Evolutionary conservation across 1,140 invertebrate species (phyloP).

Genomic region (Pogonognathellus flavescens): DNA sequence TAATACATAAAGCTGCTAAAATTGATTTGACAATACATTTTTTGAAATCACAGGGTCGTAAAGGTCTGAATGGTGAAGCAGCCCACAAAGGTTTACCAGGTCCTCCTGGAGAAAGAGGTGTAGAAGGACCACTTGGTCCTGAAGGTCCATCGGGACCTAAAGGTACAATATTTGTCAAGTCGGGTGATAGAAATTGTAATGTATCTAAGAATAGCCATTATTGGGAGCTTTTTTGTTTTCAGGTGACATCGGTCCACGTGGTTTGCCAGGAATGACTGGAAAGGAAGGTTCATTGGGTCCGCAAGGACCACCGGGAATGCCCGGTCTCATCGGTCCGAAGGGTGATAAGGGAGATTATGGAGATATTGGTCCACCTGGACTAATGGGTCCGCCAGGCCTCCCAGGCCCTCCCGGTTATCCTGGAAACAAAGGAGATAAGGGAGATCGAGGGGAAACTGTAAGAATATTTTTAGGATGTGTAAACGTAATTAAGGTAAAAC

Average conservation of each 20-base stretch:
- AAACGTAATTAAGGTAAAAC: too few species aligned
- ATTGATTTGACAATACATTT: conserved; percentile 60
- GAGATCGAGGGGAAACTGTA: conserved; percentile 93
- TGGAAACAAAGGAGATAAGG: conserved; percentile 88
- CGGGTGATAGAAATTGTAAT: too few species aligned
- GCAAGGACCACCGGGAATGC: conserved; percentile 73
- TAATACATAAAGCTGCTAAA: neutral
- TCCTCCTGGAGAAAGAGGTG: conserved; percentile 72
- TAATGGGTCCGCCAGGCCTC: conserved; percentile 64
- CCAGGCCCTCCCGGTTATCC: conserved; percentile 81
- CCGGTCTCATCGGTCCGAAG: conserved; percentile 83
- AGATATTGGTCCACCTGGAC: conserved; percentile 86
- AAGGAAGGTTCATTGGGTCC: conserved; percentile 77
- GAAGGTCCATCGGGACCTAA: conserved; percentile 56
- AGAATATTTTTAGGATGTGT: conserved; percentile 70
- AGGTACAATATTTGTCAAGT: conserved; percentile 38
- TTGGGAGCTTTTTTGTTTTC: neutral
- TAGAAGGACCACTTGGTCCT: conserved; percentile 58
- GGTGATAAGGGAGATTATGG: conserved; percentile 89
- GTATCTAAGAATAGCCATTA: too few species aligned
- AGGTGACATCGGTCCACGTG: conserved; percentile 75
- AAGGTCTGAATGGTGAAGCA: conserved; percentile 71
- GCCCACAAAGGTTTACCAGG: conserved; percentile 72
- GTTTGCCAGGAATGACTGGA: conserved; percentile 75
- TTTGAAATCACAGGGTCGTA: conserved; percentile 69